Evolutionary conservation across 2,113 vertebrate genomes (phyloP).

Genomic region (Sterna hirundo): DNA sequence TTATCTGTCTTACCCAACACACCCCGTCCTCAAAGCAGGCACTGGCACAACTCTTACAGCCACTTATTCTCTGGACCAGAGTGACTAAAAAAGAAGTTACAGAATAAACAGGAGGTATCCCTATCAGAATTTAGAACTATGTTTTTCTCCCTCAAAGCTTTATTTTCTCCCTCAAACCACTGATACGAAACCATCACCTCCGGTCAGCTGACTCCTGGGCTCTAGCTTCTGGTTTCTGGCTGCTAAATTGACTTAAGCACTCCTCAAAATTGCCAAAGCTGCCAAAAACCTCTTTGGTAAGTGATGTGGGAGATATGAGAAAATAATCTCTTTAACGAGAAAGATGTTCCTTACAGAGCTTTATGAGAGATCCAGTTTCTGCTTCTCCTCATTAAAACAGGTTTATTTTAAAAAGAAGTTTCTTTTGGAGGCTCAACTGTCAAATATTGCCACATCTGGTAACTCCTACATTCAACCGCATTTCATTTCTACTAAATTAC

Average conservation of each 20-base stretch:
- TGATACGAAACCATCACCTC: neutral
- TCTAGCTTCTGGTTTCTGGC: neutral
- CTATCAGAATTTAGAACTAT: neutral
- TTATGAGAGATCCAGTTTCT: neutral
- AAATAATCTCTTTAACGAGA: neutral
- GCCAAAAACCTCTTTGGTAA: slow-evolving; percentile 18
- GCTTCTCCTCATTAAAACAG: neutral
- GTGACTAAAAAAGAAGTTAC: neutral
- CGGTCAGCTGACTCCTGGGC: neutral
- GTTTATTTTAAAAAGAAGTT: neutral
- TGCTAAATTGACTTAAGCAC: slow-evolving; percentile 28
- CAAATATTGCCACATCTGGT: neutral
- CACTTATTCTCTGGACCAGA: neutral
- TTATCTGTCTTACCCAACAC: neutral
- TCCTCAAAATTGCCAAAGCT: neutral
- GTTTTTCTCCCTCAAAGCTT: neutral
- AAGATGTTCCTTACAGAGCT: neutral
- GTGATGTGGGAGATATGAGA: neutral
- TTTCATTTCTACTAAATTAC: neutral
- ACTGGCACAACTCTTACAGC: neutral
- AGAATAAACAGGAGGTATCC: neutral
- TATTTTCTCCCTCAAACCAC: neutral
- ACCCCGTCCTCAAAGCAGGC: neutral
- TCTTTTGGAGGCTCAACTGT: neutral
- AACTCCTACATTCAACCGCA: accelerated